These are phyloP conservation scores for pig (Sus scrofa) DNA, from an alignment of 2,113 vertebrate genomes.

Conservation along the genomic window DNA sequence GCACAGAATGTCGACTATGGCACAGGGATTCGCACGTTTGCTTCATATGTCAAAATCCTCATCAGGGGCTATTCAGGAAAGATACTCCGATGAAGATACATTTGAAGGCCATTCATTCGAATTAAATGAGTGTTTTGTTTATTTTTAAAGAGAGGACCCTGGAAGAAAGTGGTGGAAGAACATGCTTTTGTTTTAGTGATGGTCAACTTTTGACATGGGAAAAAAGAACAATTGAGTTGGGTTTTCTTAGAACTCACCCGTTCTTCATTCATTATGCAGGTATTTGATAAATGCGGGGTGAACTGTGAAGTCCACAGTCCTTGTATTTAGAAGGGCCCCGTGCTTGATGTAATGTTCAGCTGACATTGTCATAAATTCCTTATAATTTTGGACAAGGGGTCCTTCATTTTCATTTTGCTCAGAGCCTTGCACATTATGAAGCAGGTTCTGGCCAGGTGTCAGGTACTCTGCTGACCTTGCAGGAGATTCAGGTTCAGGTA, in stretches of 20 bases:
- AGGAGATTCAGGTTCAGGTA: background rate
- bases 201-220: background rate
- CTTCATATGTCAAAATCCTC: no score
- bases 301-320: background rate
- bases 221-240: background rate
- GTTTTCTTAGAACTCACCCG: background rate
- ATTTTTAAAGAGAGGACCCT: background rate
- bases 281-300: background rate
- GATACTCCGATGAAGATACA: background rate
- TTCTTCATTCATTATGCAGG: background rate
- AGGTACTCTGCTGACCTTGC: background rate
- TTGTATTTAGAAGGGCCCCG: background rate
- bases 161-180: background rate
- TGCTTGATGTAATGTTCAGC: background rate
- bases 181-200: background rate
- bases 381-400: background rate
- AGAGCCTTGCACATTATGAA: background rate
- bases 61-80: background rate
- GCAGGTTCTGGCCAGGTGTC: no score
- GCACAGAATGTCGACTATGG: fast-evolving
- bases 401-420: background rate
- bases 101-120: background rate
- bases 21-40: fast-evolving
- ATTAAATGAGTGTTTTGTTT: background rate
- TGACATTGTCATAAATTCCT: background rate